Conservation (phyloP, 2,797 vertebrate species). For the Delichon dasypus region DNA sequence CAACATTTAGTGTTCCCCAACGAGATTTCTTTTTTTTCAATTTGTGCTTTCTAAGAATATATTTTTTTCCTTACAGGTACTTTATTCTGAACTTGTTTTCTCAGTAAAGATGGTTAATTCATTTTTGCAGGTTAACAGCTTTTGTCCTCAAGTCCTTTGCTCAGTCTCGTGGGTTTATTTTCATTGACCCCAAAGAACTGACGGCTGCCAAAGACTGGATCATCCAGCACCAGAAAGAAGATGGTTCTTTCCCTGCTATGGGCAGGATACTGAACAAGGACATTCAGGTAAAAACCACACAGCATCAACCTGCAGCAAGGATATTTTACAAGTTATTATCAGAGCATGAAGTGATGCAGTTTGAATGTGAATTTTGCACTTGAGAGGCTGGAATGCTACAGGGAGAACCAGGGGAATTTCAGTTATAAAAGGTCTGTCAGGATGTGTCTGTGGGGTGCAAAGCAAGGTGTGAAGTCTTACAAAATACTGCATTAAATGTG, state of each 20-base stretch:
- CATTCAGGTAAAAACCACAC: conserved; percentile 82
- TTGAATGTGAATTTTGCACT: background rate
- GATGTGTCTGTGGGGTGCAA: background rate
- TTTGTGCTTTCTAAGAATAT: background rate
- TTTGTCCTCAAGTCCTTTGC: conserved; percentile 95
- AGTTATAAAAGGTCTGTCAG: accelerated
- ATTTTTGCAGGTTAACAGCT: conserved; percentile 86
- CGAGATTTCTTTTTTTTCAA: background rate
- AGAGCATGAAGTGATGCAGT: background rate
- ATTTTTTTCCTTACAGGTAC: background rate
- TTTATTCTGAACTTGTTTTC: conserved; percentile 40
- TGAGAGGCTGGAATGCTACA: background rate
- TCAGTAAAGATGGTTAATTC: conserved; percentile 22
- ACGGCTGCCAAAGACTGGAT: conserved; percentile 89
- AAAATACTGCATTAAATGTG: background rate
- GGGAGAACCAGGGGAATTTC: background rate
- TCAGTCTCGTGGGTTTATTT: conserved; percentile 92
- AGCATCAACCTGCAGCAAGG: background rate
- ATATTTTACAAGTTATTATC: background rate
- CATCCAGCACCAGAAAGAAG: conserved; percentile 86
- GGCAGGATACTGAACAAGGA: conserved; percentile 94
- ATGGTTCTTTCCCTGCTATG: conserved; percentile 91
- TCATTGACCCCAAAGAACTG: conserved; percentile 89
- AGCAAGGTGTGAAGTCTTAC: background rate
- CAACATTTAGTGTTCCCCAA: background rate